Conservation (phyloP, 2,797 vertebrate species). For the Poecilia gillii region DNA sequence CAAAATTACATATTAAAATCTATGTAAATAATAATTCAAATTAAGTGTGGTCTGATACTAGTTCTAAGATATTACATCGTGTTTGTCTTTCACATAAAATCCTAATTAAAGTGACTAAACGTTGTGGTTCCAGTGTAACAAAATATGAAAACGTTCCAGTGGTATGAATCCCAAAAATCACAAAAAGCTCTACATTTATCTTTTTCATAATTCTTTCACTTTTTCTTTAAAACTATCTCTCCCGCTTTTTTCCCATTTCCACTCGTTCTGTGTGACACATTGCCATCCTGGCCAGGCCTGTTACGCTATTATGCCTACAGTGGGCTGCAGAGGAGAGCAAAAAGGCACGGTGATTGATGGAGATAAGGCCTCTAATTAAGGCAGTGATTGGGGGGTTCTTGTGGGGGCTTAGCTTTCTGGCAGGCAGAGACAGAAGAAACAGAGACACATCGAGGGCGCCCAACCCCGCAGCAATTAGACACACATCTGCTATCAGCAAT, state of each 20-base stretch:
- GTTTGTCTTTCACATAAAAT: neutral
- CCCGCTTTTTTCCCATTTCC: conserved; percentile 7
- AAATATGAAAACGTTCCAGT: neutral
- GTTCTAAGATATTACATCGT: neutral
- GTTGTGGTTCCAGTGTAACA: neutral
- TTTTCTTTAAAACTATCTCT: conserved; percentile 6
- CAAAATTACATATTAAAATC: too few species aligned
- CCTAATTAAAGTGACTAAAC: neutral
- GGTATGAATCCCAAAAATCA: neutral
- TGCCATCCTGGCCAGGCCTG: conserved; percentile 24
- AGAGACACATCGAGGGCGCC: conserved; percentile 63
- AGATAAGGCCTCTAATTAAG: conserved; percentile 81
- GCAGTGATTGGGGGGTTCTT: conserved; percentile 69
- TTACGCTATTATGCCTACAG: conserved; percentile 46
- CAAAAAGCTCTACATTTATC: neutral
- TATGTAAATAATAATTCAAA: too few species aligned
- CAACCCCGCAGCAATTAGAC: conserved; percentile 72
- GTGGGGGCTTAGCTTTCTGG: conserved; percentile 72
- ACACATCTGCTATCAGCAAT: conserved; percentile 79
- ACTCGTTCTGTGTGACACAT: conserved; percentile 35
- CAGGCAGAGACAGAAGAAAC: conserved; percentile 67
- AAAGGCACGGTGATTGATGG: conserved; percentile 72
- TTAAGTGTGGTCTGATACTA: too few species aligned
- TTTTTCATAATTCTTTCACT: neutral
- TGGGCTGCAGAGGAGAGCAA: conserved; percentile 50